phyloP scores from a whole-genome alignment of 2,113 vertebrate genomes.

The Xenopus tropicalis region DNA sequence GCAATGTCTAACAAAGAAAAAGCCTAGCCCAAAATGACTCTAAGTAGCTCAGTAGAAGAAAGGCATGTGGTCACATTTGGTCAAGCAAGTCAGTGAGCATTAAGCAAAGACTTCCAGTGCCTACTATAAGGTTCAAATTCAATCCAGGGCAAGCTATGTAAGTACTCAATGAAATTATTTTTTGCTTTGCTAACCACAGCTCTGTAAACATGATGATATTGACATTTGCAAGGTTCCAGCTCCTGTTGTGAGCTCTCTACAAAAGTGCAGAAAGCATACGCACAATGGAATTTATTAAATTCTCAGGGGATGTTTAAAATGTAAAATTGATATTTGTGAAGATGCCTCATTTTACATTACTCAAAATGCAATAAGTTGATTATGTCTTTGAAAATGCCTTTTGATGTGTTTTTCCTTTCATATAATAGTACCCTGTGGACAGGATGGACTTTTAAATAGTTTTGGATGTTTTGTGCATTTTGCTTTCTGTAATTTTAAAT shows the following conservation, averaged over 20 bases:
- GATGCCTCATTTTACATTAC: not conserved
- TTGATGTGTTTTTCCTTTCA: not conserved
- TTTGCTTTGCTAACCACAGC: constrained; percentile 19
- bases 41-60: too few relatives aligned
- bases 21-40: too few relatives aligned
- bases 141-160: not conserved
- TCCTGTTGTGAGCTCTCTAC: constrained; percentile 18
- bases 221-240: constrained; percentile 11
- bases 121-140: too few relatives aligned
- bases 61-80: too few relatives aligned
- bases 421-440: not conserved
- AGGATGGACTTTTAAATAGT: too few relatives aligned
- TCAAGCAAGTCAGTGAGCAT: too few relatives aligned
- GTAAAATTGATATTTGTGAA: constrained; percentile 15
- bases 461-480: too few relatives aligned
- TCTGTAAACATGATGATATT: constrained; percentile 11
- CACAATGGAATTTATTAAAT: constrained; percentile 24
- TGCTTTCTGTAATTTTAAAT: too few relatives aligned
- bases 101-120: too few relatives aligned
- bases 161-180: constrained; percentile 3
- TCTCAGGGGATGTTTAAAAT: constrained; percentile 9
- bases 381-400: not conserved
- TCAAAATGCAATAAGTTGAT: not conserved
- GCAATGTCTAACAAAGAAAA: too few relatives aligned
- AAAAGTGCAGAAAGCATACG: constrained; percentile 23